Percentiles rank a stretch among this genome's conserved stretches.
Conservation (phyloP, 2,797 vertebrate genomes). For the Peromyscus attwateri region DNA sequence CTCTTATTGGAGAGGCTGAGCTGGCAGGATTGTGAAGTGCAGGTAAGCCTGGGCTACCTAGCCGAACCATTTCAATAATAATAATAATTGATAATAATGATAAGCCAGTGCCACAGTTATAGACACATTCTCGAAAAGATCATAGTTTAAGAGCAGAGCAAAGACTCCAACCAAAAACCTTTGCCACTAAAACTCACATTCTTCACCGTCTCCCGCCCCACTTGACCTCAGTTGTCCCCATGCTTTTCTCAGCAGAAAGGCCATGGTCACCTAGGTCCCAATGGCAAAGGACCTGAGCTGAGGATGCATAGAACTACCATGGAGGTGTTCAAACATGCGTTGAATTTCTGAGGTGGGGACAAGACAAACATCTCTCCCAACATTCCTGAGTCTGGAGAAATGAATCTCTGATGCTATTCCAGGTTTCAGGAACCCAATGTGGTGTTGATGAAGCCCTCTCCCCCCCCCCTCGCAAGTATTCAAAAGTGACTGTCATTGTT, state of each 20-base stretch:
- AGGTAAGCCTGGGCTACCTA: not conserved
- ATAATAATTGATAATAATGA: not conserved
- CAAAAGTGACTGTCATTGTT: not conserved
- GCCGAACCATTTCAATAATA: not conserved
- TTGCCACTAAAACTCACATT: not conserved
- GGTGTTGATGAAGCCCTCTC: not conserved
- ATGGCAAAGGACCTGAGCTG: not conserved
- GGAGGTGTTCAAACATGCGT: not conserved
- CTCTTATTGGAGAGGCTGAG: not conserved
- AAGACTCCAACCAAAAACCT: constrained; percentile 7
- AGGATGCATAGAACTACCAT: not conserved
- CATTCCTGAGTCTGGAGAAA: not conserved
- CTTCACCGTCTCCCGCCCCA: not conserved
- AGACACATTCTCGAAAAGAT: constrained; percentile 6
- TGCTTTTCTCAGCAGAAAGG: not conserved
- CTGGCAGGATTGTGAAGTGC: not conserved
- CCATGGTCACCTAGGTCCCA: not conserved
- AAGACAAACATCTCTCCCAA: not conserved
- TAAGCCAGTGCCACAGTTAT: not conserved
- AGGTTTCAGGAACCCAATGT: not conserved
- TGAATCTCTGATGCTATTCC: not conserved
- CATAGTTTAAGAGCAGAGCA: not conserved
- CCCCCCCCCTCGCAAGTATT: not conserved
- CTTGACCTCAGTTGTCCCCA: not conserved
- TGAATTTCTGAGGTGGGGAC: not conserved